Evolutionary conservation across 2,888 invertebrate species (phyloP).

Genomic region (Dilophus febrilis): DNA sequence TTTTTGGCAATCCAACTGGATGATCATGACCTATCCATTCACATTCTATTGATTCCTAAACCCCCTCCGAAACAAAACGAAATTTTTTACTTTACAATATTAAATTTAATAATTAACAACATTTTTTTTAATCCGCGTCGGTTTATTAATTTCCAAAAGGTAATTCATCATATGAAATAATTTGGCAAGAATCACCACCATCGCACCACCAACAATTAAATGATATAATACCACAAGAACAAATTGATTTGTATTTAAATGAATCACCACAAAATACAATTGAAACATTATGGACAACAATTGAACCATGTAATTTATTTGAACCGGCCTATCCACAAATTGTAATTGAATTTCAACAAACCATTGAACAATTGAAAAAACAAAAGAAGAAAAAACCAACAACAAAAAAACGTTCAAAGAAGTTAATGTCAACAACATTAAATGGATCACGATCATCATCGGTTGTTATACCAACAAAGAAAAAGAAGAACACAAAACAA

Average conservation of each 20-base stretch:
- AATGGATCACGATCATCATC: not conserved
- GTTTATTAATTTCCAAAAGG: slow-evolving; percentile 32
- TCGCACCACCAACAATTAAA: slow-evolving; percentile 38
- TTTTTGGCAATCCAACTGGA: too few species aligned
- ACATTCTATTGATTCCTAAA: too few species aligned
- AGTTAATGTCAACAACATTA: not conserved
- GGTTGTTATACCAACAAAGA: slow-evolving; percentile 1
- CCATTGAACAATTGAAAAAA: slow-evolving; percentile 36
- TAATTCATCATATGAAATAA: slow-evolving; percentile 51
- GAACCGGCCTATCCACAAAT: slow-evolving; percentile 39
- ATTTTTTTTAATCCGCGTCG: too few species aligned
- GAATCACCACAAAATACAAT: not conserved
- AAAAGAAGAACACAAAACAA: too few species aligned
- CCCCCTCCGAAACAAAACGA: too few species aligned
- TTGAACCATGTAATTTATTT: slow-evolving; percentile 50
- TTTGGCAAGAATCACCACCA: slow-evolving; percentile 47
- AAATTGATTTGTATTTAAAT: slow-evolving; percentile 29
- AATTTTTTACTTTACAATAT: too few species aligned
- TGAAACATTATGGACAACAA: slow-evolving; percentile 39
- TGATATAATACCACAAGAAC: slow-evolving; percentile 41
- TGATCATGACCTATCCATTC: too few species aligned
- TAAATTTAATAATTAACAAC: too few species aligned
- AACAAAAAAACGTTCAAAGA: slow-evolving; percentile 9
- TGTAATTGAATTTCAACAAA: not conserved
- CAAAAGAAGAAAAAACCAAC: slow-evolving; percentile 32